phyloP scores from a whole-genome alignment of 2,888 invertebrate genomes.

The Horisme vitalbata region DNA sequence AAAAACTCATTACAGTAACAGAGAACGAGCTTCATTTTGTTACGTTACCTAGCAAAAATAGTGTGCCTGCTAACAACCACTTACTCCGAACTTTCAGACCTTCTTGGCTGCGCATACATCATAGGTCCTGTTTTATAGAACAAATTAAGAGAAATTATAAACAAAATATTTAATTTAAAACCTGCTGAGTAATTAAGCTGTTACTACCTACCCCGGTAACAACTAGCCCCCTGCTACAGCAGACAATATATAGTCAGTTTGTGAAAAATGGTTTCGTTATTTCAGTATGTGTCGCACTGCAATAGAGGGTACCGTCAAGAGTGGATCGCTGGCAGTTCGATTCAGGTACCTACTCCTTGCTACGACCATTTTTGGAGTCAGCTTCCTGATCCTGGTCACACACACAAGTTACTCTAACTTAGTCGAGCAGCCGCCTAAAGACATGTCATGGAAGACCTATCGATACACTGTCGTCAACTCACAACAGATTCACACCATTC shows the following conservation, averaged over 20 bases:
- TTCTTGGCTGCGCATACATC: too few relatives aligned
- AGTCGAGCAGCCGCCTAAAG: slow-evolving; percentile 8
- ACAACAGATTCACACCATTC: slow-evolving; percentile 60
- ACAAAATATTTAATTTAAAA: not conserved
- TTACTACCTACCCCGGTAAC: too few relatives aligned
- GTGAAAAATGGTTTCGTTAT: slow-evolving; percentile 18
- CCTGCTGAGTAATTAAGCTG: too few relatives aligned
- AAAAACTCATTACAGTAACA: too few relatives aligned
- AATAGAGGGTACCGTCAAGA: slow-evolving; percentile 18
- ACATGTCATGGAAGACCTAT: not conserved
- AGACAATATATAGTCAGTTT: not conserved
- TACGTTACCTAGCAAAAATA: too few relatives aligned
- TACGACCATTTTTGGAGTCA: slow-evolving; percentile 39
- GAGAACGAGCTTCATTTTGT: too few relatives aligned
- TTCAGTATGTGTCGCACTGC: slow-evolving; percentile 30
- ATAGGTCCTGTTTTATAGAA: too few relatives aligned
- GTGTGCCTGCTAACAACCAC: too few relatives aligned
- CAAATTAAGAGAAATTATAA: not conserved
- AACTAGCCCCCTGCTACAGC: too few relatives aligned
- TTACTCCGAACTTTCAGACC: too few relatives aligned
- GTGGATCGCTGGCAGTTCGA: slow-evolving; percentile 27
- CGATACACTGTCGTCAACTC: slow-evolving; percentile 12
- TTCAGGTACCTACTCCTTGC: slow-evolving; percentile 45
- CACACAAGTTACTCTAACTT: slow-evolving; percentile 15
- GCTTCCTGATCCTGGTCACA: slow-evolving; percentile 39